Conservation (phyloP, 2,113 vertebrate genomes). For the Melozone crissalis region DNA sequence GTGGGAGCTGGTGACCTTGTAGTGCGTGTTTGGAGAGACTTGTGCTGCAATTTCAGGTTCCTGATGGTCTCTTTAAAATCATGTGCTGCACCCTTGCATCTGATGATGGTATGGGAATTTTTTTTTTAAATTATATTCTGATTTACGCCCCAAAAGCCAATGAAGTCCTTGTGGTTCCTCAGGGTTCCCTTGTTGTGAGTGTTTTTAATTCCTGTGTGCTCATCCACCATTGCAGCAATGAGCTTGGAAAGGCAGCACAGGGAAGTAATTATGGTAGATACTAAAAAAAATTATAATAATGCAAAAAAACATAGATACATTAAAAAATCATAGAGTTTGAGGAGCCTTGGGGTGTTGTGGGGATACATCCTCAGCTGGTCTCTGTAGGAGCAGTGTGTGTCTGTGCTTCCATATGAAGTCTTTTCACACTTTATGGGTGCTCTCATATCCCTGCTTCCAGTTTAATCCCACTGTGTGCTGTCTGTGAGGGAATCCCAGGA, state of each 20-base stretch:
- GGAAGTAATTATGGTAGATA: not conserved
- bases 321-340: not conserved
- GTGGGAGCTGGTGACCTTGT: not conserved
- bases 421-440: rapidly evolving
- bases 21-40: not conserved
- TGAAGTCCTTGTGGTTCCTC: not conserved
- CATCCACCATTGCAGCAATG: not conserved
- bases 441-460: not conserved
- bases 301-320: not conserved
- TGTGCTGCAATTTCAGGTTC: not conserved
- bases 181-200: not conserved
- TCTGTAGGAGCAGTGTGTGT: rapidly evolving
- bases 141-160: not conserved
- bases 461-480: not conserved
- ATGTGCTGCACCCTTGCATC: not conserved
- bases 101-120: not conserved
- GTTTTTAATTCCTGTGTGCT: not conserved
- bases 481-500: not conserved
- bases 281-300: not conserved
- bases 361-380: not conserved
- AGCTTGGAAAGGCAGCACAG: not conserved
- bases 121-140: not conserved
- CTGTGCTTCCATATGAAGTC: not conserved
- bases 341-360: not conserved
- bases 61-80: not conserved